Conservation (phyloP, 2,888 invertebrate species). For the Brenthis hecate region DNA sequence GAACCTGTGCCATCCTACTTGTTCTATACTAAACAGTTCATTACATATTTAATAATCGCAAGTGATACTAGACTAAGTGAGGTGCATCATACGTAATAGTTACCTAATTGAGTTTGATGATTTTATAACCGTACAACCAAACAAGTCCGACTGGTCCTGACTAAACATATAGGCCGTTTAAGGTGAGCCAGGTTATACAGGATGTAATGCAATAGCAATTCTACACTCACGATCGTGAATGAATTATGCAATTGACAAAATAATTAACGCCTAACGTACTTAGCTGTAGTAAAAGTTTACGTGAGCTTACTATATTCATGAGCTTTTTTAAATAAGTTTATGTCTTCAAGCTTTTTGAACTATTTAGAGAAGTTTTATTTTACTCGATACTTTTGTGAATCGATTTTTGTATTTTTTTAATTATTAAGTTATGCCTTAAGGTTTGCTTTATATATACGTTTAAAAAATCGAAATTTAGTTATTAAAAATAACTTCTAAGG, state of each 20-base stretch:
- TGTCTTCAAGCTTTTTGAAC: no score
- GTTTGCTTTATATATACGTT: not conserved
- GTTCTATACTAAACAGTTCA: not conserved
- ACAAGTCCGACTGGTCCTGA: slow-evolving; percentile 29
- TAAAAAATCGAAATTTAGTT: not conserved
- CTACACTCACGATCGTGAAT: slow-evolving; percentile 14
- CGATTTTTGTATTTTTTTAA: no score
- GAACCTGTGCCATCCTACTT: not conserved
- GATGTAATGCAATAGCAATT: slow-evolving; percentile 33
- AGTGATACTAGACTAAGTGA: not conserved
- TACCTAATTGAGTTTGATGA: slow-evolving; percentile 21
- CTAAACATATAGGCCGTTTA: slow-evolving; percentile 38
- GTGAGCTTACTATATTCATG: no score
- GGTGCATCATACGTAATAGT: slow-evolving; percentile 12
- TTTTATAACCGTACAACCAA: slow-evolving; percentile 9
- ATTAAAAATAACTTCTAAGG: no score
- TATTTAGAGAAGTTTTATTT: no score
- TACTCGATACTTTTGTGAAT: no score
- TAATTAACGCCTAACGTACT: slow-evolving; percentile 18
- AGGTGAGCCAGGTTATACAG: slow-evolving; percentile 41
- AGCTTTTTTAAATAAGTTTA: no score
- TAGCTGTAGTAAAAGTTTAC: not conserved
- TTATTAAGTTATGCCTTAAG: no score
- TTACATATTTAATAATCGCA: not conserved
- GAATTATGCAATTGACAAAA: slow-evolving; percentile 7